Base-by-base conservation (phyloP, 1,140 invertebrate genomes). In the Notospermus geniculatus region DNA sequence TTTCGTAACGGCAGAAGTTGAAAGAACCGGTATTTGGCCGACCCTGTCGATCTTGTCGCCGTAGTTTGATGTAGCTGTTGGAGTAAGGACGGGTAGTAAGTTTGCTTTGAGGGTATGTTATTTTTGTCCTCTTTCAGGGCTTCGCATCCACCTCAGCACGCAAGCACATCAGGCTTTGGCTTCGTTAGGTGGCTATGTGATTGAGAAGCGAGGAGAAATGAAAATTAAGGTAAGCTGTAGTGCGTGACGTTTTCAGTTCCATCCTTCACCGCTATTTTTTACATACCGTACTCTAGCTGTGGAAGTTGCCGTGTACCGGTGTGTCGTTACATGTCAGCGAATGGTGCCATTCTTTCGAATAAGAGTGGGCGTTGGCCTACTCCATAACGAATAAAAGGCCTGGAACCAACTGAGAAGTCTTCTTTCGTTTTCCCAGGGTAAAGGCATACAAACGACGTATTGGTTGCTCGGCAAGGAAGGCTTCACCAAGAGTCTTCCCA, bases 381-480 rank as follows among this genome's bases (percentile, higher is more conserved):
- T 43, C 11, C 19, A 43, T 43, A 43, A 43, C 19, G 39, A 13
- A 43, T 43, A 19, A 11, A 43, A 43, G 39, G 19, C 19, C 11
- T 13, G 19, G 19, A 43, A 11, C n/a, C n/a, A n/a, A n/a, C n/a
- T n/a, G n/a, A n/a, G 15, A n/a, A 5, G 4, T 50, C n/a, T 9
- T 50, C 25, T n/a, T 50, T 19, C n/a, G 19, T n/a, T 5, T 50
- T 50, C 25, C n/a, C 9, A 50, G 46, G 46, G 46, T 7, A 50
- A 50, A n/a, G 46, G 91, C 39, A 87, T 86, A 74, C 88, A 91
- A 86, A 87, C 88, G 60, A 94, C 92, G 1, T 94, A 91, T 80
- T 94, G 91, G 91, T 81, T 95, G 46, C 81, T 91, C 36, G 91
- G 91, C 58, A 91, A 90, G 80, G 87, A 89, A 50, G 91, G 90